A percentile compares a stretch with the other conserved stretches of the same genome.
phyloP scores from a whole-genome alignment of 2,113 vertebrate species.

The Melanocharis versteri region DNA sequence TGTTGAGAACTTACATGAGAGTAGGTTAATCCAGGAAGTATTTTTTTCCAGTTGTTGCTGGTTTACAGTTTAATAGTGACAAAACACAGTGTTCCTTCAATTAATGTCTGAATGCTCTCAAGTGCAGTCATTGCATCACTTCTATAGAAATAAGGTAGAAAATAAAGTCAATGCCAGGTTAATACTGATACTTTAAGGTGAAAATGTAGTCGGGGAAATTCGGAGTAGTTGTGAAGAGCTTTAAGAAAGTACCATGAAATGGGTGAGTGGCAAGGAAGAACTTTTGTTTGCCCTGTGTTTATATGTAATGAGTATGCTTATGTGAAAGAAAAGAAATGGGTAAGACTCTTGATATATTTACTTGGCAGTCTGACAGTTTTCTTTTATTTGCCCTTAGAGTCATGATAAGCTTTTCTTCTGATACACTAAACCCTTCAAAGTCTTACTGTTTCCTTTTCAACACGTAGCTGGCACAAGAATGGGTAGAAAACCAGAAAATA shows the following conservation, averaged over 20 bases:
- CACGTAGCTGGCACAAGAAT: constrained; percentile 74
- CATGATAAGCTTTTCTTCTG: not conserved
- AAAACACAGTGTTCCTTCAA: not conserved
- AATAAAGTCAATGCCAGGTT: not conserved
- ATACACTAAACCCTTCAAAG: not conserved
- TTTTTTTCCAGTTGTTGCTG: not conserved
- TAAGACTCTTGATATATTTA: not conserved
- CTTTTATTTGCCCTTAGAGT: not conserved
- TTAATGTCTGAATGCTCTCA: not conserved
- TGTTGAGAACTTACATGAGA: not conserved
- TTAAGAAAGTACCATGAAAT: not conserved
- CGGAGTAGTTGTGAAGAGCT: not conserved
- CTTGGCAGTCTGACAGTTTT: not conserved
- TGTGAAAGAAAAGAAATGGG: not conserved
- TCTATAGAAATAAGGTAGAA: not conserved
- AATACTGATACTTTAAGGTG: not conserved
- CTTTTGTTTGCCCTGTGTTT: not conserved
- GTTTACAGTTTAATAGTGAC: not conserved
- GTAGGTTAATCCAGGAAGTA: not conserved
- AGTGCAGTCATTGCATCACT: not conserved
- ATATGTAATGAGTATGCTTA: not conserved
- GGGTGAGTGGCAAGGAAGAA: not conserved
- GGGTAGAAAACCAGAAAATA: constrained; percentile 60
- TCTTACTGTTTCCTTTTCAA: constrained; percentile 11
- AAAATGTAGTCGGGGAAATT: not conserved